These are phyloP conservation scores for Lonchura striata DNA, from an alignment of 2,113 vertebrate genomes.

Conservation along the genomic window DNA sequence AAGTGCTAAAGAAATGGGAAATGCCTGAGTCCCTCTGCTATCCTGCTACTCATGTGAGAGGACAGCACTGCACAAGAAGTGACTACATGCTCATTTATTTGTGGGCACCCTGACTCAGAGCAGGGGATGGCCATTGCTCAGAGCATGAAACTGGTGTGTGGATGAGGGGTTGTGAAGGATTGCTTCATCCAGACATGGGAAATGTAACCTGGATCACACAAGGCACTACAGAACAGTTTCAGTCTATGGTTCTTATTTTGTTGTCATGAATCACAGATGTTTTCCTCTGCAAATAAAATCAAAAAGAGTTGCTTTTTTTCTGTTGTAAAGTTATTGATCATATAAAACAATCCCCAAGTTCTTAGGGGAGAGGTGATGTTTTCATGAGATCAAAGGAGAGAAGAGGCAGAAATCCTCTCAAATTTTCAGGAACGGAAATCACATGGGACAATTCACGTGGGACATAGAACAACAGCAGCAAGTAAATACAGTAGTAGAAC, in stretches of 20 bases:
- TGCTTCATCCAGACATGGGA: background rate
- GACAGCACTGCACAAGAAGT: background rate
- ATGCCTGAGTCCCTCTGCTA: background rate
- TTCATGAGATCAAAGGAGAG: background rate
- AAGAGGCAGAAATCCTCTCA: background rate
- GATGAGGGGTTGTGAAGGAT: background rate
- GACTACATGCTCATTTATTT: background rate
- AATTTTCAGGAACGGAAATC: background rate
- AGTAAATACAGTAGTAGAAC: background rate
- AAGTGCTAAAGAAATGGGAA: background rate
- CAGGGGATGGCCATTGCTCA: background rate
- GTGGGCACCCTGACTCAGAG: background rate
- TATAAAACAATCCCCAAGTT: background rate
- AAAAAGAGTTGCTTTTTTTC: background rate
- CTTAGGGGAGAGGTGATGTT: background rate
- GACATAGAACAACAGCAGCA: background rate
- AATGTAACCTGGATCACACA: background rate
- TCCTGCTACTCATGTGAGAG: background rate
- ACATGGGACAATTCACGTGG: background rate
- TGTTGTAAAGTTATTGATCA: background rate
- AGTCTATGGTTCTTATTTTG: background rate
- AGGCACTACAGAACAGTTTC: background rate
- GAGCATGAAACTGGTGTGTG: background rate
- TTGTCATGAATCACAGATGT: background rate
- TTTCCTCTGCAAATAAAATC: background rate